A percentile compares a stretch with the other conserved stretches of the same genome.
Evolutionary conservation across 2,888 invertebrate genomes (phyloP).

Genomic region (Calameuta filiformis): DNA sequence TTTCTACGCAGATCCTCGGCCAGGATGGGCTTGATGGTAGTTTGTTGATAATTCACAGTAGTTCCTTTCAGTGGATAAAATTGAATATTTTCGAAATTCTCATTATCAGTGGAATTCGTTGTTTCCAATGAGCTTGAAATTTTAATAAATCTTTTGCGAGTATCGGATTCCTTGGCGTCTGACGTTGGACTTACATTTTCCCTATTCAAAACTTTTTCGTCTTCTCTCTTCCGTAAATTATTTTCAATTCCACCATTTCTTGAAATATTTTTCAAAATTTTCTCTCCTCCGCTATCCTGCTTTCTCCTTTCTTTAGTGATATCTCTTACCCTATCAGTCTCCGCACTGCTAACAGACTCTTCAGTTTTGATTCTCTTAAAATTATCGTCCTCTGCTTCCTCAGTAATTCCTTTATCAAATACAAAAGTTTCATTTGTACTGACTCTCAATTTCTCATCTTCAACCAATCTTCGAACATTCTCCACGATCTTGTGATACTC

Average conservation of each 20-base stretch:
- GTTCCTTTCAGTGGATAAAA: conserved; percentile 14
- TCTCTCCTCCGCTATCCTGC: not conserved
- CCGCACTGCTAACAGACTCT: not conserved
- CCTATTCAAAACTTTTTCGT: not conserved
- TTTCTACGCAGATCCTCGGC: not conserved
- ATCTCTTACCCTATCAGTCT: not conserved
- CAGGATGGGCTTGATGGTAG: conserved; percentile 14
- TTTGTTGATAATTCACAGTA: conserved; percentile 12
- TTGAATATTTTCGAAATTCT: not conserved
- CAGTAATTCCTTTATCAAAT: not conserved
- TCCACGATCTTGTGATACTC: not conserved
- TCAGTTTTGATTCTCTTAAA: not conserved
- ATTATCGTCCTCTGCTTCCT: not conserved
- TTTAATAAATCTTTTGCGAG: not conserved
- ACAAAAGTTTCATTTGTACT: no score
- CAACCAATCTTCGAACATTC: not conserved
- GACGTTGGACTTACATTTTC: no score
- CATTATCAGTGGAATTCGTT: not conserved
- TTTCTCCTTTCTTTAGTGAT: not conserved
- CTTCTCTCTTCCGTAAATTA: conserved; percentile 15
- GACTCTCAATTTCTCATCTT: not conserved
- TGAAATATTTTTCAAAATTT: conserved; percentile 20
- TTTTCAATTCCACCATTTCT: conserved; percentile 29
- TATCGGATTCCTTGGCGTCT: not conserved
- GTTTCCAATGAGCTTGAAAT: not conserved